Evolutionary conservation across 2,797 vertebrate genomes (phyloP), one percentile per base, ranked within the genome.

Genomic region (Rhadinocentrus ornatus): DNA sequence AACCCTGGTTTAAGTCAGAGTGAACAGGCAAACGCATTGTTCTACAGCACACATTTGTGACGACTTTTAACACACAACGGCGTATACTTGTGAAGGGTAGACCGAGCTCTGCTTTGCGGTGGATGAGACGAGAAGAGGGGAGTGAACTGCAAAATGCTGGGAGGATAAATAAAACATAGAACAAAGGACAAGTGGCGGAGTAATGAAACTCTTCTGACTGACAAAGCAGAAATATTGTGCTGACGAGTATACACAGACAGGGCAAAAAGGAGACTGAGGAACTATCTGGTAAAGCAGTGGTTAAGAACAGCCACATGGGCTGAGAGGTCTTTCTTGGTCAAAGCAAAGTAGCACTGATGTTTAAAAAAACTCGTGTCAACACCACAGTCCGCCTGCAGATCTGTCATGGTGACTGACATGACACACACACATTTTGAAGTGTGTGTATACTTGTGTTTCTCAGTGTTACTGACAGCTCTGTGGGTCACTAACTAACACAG

Each of bases 201-300:
- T 56, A 66, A 65, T 46, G 48, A 64, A 78, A 75, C 50, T 44
- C 55, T 74, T 83, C 24, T 67, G 62, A 60, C 80, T 69, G 82
- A 89, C 82, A 66, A 77, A 89, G 90, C 88, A 84, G 78, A 89
- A 88, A 86, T 48, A 31, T 78, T 66, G 67, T 82, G 87, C 91
- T 91, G 90, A 92, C 81, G 24, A 41, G 12, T 20, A n/a, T n/a
- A 7, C 16, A 20, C 4, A 85, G 75, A 81, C 57, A 15, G 27
- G 29, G 31, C 61, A 22, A 80, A n/a, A 82, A 73, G 31, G 34
- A 77, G 64, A 77, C 44, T 73, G 68, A 73, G 77, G 87, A 91
- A 91, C 61, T 67, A n/a, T 77, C 41, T 44, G 41, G 41, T 20
- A 2, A 44, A 20, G 41, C 16, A 41, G 44, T 58, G 44, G 68